Evolutionary conservation across 2,113 vertebrate species (phyloP).

Genomic region (Leptobrachium leishanense): DNA sequence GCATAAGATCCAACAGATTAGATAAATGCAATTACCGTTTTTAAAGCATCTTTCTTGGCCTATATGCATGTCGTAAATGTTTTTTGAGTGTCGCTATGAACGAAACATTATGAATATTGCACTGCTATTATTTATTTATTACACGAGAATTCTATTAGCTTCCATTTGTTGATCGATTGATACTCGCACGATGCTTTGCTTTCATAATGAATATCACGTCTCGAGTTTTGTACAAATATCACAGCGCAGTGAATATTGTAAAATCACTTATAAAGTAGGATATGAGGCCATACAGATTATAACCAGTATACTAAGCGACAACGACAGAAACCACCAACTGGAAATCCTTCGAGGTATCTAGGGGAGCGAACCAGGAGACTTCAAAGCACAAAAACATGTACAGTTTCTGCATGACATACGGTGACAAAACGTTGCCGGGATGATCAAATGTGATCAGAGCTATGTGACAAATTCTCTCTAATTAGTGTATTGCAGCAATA

Average conservation of each 20-base stretch:
- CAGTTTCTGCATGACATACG: slow-evolving; percentile 10
- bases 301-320: slow-evolving; percentile 41
- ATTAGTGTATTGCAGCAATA: background rate
- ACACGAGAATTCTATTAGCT: no score
- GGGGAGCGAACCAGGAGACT: slow-evolving; percentile 33
- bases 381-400: slow-evolving; percentile 32
- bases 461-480: background rate
- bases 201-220: background rate
- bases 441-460: slow-evolving; percentile 5
- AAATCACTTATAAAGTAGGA: slow-evolving; percentile 41
- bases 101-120: no score
- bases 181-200: no score
- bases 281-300: slow-evolving; percentile 39
- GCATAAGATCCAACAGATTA: no score
- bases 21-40: no score
- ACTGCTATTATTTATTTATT: no score
- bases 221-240: slow-evolving; percentile 33
- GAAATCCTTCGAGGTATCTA: slow-evolving; percentile 39
- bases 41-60: no score
- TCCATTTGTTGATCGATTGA: no score
- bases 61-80: no score
- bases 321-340: slow-evolving; percentile 42
- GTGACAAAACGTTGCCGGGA: background rate
- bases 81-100: no score
- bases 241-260: slow-evolving; percentile 34